Evolutionary conservation across 2,797 vertebrate species (phyloP), one percentile per base, ranked within the genome.

Genomic region (Phoebastria nigripes): DNA sequence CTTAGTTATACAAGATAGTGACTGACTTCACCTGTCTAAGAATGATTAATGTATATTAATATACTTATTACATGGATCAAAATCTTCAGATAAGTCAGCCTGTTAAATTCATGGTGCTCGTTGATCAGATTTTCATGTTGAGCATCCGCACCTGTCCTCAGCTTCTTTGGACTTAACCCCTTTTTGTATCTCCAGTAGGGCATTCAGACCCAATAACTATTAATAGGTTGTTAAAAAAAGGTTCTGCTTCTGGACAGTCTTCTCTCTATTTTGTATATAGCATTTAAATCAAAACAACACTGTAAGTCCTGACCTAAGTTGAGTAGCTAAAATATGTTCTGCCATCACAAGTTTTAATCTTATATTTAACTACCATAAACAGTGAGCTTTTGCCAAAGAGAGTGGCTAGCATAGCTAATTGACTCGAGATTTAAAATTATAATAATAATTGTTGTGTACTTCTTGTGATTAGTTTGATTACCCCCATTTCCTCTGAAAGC

Each of bases 401-500:
- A 91, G 78, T 92, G 94, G 91, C 86, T 94, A 95, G 42, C 52
- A 70, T 46, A 93, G 85, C 42, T 96, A 94, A 94, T 78, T 89
- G 78, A 59, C 59, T 77, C 7, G 7, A 89, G 66, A 89, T 93
- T 92, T 91, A 95, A 96, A 93, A 89, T 84, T n/a, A 59, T 91
- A 91, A 80, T 51, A 94, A 80, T 95, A 95, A 91, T 83, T 91
- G 67, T 87, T 62, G 56, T 81, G 69, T 91, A 91, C 66, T 90
- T 94, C 79, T 79, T 93, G 65, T 87, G 79, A 97, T 94, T 96
- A 96, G 62, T 62, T 80, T 97, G 92, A 97, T 96, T 95, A 92
- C 59, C 16, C 63, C 89, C 46, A 72, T 96, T 97, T 97, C 90
- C 54, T 87, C 72, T 94, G 89, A 93, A 92, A 94, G 41, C 52